Base-by-base conservation (phyloP, 2,113 vertebrate species). In the Camelus dromedarius region DNA sequence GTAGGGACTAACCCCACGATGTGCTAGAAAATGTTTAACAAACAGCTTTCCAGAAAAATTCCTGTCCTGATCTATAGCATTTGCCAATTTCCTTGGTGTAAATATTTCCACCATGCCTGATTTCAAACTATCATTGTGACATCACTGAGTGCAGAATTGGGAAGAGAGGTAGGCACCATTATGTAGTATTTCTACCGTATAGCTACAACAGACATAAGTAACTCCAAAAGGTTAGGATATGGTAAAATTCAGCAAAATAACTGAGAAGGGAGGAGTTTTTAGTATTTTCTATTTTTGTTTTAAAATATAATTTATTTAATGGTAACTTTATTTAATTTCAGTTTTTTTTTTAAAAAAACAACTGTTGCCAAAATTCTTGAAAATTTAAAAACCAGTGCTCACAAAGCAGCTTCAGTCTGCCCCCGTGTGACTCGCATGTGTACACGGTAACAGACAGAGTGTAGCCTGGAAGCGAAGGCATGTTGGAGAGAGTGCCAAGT, bases 71-170 rank as follows among this genome's bases (percentile, higher is more conserved):
- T 79, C 42, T 60, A 18, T 30, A 64, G 50, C 3, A 7, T 42
- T 87, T 94, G 66, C 52, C 73, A 38, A 18, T 93, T 73, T 97
- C 48, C n/a, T 93, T 24, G 7, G 42, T 97, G 32, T 92, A 92
- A 96, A 89, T 69, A 12, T 8, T 89, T 20, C 38, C 60, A 48
- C 28, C 22, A 30, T 18, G 28, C 22, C n/a, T 19, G 15, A 67
- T 95, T 87, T 87, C 46, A 32, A 52, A 64, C 22, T 62, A 24
- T 94, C 35, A 38, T 72, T 38, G 26, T 48, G 35, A 67, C 32
- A 84, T 91, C 54, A 46, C 0, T 67, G 58, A 73, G 77, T 60
- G 38, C 15, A 96, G 60, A 80, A 93, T 48, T 42, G 11, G 46
- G 46, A 84, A 46, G 67, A 92, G 9, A 14, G 50, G n/a, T 22